phyloP scores from a whole-genome alignment of 2,113 vertebrate genomes.

The Leptosomus discolor region DNA sequence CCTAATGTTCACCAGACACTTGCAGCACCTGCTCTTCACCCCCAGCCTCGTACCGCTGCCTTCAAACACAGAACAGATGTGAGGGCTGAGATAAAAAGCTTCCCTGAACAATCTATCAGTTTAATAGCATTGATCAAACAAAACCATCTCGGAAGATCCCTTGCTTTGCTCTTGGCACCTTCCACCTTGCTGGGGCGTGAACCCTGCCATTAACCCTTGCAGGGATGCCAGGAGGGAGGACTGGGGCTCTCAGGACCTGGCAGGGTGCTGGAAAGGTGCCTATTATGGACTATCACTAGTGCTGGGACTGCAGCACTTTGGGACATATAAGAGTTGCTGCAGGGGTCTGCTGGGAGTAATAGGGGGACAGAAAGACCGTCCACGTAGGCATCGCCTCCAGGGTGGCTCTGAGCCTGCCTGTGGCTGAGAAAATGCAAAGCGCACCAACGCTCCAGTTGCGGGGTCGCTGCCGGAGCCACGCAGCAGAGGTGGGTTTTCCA shows the following conservation, averaged over 20 bases:
- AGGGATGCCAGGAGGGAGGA: not conserved
- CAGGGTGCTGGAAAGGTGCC: rapidly evolving
- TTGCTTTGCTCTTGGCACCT: not conserved
- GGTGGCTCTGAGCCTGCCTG: not conserved
- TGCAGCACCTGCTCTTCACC: slow-evolving; percentile 69
- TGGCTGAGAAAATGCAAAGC: not conserved
- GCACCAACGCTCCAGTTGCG: rapidly evolving
- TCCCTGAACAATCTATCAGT: not conserved
- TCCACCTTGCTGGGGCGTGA: not conserved
- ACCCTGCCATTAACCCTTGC: not conserved
- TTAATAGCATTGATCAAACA: slow-evolving; percentile 39
- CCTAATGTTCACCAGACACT: slow-evolving; percentile 69
- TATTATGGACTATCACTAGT: rapidly evolving
- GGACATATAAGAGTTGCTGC: not conserved
- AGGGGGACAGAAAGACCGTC: not conserved
- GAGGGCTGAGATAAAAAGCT: slow-evolving; percentile 36
- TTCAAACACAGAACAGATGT: slow-evolving; percentile 59
- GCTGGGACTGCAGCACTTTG: not conserved
- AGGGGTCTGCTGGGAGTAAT: not conserved
- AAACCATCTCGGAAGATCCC: not conserved
- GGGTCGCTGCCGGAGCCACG: not conserved
- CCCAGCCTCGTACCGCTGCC: slow-evolving; percentile 33
- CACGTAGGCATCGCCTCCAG: not conserved
- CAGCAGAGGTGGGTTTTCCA: not conserved
- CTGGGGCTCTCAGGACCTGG: not conserved